Evolutionary conservation across 2,113 vertebrate genomes (phyloP).

Genomic region (Varanus salvator): DNA sequence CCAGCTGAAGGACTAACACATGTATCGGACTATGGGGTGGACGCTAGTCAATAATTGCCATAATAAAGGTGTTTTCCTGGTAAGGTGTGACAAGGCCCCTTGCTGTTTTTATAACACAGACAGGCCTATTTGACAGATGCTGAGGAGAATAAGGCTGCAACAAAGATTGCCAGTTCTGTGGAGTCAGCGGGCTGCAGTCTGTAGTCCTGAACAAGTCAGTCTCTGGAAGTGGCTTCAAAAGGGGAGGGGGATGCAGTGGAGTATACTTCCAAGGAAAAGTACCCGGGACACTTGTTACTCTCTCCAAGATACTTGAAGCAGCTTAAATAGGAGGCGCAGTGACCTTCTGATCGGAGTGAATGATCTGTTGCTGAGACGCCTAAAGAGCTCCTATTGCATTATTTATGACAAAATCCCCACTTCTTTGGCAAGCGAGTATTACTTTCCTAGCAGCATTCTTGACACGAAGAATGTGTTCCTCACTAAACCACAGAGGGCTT

Average conservation of each 20-base stretch:
- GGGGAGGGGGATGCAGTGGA: neutral
- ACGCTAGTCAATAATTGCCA: neutral
- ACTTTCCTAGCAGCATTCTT: conserved; percentile 73
- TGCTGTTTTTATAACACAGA: neutral
- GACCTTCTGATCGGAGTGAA: conserved; percentile 64
- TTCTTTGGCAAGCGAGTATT: conserved; percentile 74
- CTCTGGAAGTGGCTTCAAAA: neutral
- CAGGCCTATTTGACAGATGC: neutral
- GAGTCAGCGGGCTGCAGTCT: neutral
- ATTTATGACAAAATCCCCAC: conserved; percentile 68
- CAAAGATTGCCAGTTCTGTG: neutral
- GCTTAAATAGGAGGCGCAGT: conserved; percentile 53
- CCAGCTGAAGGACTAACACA: neutral
- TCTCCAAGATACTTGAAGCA: conserved; percentile 10
- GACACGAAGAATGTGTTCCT: conserved; percentile 75
- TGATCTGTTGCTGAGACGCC: conserved; percentile 68
- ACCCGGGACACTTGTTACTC: conserved; percentile 24
- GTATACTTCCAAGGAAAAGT: neutral
- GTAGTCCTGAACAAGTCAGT: neutral
- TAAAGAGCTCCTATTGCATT: conserved; percentile 71
- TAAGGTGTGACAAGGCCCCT: neutral
- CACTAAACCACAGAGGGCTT: conserved; percentile 72
- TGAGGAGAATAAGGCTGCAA: neutral
- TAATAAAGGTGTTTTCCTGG: neutral
- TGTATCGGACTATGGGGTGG: neutral